Evolutionary conservation across 2,888 invertebrate species (phyloP), one percentile per base, ranked within the genome.

Genomic region (Dryadula phaetusa): DNA sequence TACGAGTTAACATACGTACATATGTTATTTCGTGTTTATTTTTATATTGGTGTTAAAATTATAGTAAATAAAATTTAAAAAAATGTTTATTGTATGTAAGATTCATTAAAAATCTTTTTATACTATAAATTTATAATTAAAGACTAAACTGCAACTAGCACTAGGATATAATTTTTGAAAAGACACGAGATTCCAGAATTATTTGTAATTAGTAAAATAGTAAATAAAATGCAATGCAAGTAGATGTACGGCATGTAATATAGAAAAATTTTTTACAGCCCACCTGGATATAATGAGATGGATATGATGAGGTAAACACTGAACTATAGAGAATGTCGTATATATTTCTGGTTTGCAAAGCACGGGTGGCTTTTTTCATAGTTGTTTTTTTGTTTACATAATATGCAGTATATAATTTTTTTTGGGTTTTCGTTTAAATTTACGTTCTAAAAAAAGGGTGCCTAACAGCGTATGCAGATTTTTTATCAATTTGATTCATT

Each of bases 291-390:
- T 79, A 85, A 87, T 76, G 77, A 84, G 81, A 81, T 81, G 76
- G 83, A 83, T 78, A 83, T 81, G 74, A 76, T 79, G 86, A 92
- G 92, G 92, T 92, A 91, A 87, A 76, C 56, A 67, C 14, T 70
- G 68, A 66, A 66, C 66, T 78, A 74, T 74, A 71, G 54, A 74
- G 78, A 75, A 72, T 82, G 75, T 69, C 62, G 66, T 69, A 34
- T 58, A 61, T 54, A 64, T 64, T 52, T 64, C 67, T 70, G 65
- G 64, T 66, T 70, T 72, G 67, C 70, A 65, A 67, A 60, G 56
- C 62, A 53, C 16, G 60, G 66, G 68, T 67, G 47, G 65, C 62
- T 64, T 70, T 52, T 61, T 44, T 40, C 49, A 60, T 60, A 63
- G 52, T 69, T 66, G n/a, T 64, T 46, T 49, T 67, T 64, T 64